These are phyloP conservation scores for Diorhabda sublineata DNA, from an alignment of 1,140 invertebrate genomes.

Conservation along the genomic window DNA sequence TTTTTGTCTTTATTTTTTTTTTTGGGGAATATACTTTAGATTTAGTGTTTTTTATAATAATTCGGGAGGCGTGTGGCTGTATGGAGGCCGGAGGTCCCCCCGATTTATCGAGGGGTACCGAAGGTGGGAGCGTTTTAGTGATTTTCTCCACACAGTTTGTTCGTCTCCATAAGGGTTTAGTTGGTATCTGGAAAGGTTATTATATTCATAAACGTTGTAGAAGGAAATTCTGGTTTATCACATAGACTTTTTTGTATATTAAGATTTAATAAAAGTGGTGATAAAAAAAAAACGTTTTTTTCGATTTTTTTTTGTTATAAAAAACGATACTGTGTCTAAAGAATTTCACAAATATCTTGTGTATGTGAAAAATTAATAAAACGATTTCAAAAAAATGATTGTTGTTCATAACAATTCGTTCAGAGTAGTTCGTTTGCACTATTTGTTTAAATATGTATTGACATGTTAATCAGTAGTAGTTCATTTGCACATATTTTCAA, in stretches of 20 bases:
- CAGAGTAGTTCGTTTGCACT: no score
- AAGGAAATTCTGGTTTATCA: slow-evolving; percentile 35
- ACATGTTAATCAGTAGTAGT: no score
- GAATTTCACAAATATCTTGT: slow-evolving; percentile 1
- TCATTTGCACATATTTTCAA: no score
- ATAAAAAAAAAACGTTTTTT: slow-evolving; percentile 23
- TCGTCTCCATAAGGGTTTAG: slow-evolving; percentile 62
- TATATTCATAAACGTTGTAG: slow-evolving; percentile 70
- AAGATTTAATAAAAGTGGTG: slow-evolving; percentile 34
- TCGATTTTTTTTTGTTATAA: slow-evolving; percentile 14
- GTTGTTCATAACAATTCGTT: no score
- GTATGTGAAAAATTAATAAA: no score
- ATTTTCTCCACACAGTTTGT: slow-evolving; percentile 45
- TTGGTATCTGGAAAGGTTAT: slow-evolving; percentile 72
- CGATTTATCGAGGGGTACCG: slow-evolving; percentile 3
- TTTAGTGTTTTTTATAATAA: slow-evolving; percentile 27
- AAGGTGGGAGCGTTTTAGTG: slow-evolving; percentile 13
- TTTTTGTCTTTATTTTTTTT: slow-evolving; percentile 32
- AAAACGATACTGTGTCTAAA: slow-evolving; percentile 13
- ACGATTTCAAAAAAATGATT: no score
- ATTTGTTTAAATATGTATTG: no score
- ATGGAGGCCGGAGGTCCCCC: slow-evolving; percentile 27
- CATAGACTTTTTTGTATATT: slow-evolving; percentile 36
- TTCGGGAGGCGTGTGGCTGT: slow-evolving; percentile 31
- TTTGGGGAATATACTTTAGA: slow-evolving; percentile 41